Base-by-base conservation (phyloP, 2,888 invertebrate species). In the Podotricha telesiphe region DNA sequence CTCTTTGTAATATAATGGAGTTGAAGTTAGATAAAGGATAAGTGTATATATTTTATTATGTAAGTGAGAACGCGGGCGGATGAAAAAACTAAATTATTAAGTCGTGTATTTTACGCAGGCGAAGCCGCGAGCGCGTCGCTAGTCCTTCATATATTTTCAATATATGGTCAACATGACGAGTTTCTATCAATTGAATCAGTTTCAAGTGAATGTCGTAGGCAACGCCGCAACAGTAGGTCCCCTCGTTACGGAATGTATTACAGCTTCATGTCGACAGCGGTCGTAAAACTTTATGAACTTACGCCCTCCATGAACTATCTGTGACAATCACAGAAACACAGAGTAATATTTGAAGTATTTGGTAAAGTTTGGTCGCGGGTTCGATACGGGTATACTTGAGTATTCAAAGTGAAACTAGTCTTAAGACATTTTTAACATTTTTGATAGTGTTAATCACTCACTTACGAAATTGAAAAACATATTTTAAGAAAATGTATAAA, bases 261-360 rank as follows among this genome's bases (percentile, higher is more conserved):
- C 74, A 75, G 78, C 76, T 79, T 82, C 85, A 86, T 85, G 86
- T 87, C 86, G 88, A 89, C 89, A 86, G 86, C 80, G 76, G 78
- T 91, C 91, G 88, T 92, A 92, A 92, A 91, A 91, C 82, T 92
- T 92, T 91, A 91, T 89, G 91, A 89, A 91, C 89, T 89, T 82
- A 79, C 88, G 88, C 89, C 89, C 89, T 88, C 85, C 28, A 80
- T 73, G 76, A 80, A 81, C 82, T 91, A 92, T 91, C 89, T 85
- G 87, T 85, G 87, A 88, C 90, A 89, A 91, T 91, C 88, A 89
- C 89, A 76, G 72, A 22, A 28, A n/a, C 13, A 77, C 69, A 90
- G 90, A 83, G 80, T 79, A 85, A 59, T 28, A 13, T 45, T n/a
- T 34, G 22, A 19, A 0, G 8, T 51, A 7, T 2, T 15, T 0